Percentiles rank a stretch among this genome's conserved stretches.
Evolutionary conservation across 2,113 vertebrate species (phyloP).

Genomic region (Cephalopterus ornatus): DNA sequence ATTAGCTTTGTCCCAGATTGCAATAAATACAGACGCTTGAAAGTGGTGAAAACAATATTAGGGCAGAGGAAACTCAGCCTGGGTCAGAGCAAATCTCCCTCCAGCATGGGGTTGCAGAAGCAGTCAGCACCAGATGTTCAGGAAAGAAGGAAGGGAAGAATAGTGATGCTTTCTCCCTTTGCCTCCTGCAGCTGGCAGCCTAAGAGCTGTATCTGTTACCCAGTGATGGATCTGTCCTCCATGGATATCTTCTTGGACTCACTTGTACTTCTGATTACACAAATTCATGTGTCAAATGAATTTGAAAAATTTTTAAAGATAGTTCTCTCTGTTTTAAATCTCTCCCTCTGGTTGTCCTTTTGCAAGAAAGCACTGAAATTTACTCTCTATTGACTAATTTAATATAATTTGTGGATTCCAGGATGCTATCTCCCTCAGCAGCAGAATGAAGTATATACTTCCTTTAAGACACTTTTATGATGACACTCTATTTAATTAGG

Average conservation of each 20-base stretch:
- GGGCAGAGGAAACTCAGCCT: neutral
- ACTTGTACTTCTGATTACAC: neutral
- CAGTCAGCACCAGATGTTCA: neutral
- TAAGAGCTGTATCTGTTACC: neutral
- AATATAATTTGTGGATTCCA: neutral
- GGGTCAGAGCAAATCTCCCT: neutral
- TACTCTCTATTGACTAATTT: neutral
- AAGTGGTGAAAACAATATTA: neutral
- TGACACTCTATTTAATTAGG: neutral
- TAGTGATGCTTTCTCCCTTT: neutral
- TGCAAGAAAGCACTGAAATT: neutral
- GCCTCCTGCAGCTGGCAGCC: rapidly evolving
- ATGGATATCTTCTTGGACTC: neutral
- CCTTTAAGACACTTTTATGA: neutral
- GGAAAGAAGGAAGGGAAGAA: neutral
- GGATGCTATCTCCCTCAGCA: neutral
- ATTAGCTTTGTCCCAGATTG: neutral
- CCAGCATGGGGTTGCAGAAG: neutral
- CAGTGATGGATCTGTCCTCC: neutral
- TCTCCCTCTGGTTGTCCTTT: neutral
- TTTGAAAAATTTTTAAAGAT: neutral
- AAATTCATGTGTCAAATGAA: neutral
- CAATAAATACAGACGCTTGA: neutral
- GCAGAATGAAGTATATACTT: neutral
- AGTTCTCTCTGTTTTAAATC: neutral